Conservation (phyloP, 23 tunicate species). For the Ciona savignyi region DNA sequence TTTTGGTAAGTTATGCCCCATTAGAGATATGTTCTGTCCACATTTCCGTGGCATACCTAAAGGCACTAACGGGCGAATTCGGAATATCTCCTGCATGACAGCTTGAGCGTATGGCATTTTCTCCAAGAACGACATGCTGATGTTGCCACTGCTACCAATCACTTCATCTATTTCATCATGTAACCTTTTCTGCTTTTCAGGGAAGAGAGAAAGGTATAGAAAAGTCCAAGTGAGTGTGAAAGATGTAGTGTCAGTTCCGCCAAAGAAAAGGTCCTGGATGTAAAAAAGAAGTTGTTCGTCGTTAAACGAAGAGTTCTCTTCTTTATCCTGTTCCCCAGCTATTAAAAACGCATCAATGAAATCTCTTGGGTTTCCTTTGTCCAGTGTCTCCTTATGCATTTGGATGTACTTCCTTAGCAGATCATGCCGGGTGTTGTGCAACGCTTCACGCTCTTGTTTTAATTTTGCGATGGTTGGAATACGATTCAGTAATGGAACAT, state of each 20-base stretch:
- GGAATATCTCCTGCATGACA: neutral
- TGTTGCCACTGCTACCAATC: conserved; percentile 6
- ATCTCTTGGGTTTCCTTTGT: neutral
- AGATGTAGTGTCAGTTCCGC: conserved; percentile 23
- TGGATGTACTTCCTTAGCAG: neutral
- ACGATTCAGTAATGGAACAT: neutral
- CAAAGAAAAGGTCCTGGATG: conserved; percentile 16
- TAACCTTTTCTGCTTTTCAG: conserved; percentile 7
- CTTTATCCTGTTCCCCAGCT: neutral
- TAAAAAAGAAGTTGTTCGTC: conserved; percentile 11
- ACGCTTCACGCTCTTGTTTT: neutral
- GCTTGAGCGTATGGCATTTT: conserved; percentile 19
- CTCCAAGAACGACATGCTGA: neutral
- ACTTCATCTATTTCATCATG: conserved; percentile 18
- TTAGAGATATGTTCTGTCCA: neutral
- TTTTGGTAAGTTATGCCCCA: neutral
- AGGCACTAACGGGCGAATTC: neutral
- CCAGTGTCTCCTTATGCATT: conserved; percentile 1
- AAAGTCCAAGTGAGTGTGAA: conserved; percentile 8
- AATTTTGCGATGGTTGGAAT: neutral
- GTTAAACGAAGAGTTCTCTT: conserved; percentile 1
- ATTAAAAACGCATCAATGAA: conserved; percentile 2
- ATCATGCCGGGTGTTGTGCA: neutral
- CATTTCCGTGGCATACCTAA: neutral
- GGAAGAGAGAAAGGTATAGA: neutral